Evolutionary conservation across 2,113 vertebrate genomes (phyloP).

Genomic region (Pterocles burchelli): DNA sequence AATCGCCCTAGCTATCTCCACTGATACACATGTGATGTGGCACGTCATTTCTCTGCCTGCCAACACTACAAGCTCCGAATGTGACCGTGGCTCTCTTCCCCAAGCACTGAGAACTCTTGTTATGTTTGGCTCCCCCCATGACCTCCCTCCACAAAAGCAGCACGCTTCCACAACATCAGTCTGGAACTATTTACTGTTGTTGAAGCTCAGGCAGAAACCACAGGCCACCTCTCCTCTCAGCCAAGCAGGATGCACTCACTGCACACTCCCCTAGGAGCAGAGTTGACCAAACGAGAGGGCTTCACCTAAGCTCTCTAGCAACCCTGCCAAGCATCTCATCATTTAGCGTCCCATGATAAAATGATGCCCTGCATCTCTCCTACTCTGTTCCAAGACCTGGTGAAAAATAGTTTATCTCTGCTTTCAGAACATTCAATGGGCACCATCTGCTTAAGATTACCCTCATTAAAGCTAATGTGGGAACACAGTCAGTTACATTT

Average conservation of each 20-base stretch:
- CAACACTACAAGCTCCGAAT: not conserved
- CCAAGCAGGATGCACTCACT: rapidly evolving
- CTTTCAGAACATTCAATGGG: not conserved
- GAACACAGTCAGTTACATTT: not conserved
- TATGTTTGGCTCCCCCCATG: conserved; percentile 30
- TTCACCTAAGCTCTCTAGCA: not conserved
- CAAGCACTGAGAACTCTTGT: conserved; percentile 3
- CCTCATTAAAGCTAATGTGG: not conserved
- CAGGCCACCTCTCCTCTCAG: conserved; percentile 7
- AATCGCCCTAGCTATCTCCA: not conserved
- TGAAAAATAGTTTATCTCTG: not conserved
- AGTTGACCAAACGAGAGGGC: not conserved
- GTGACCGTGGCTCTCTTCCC: conserved; percentile 22
- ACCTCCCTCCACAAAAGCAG: not conserved
- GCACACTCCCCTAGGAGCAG: not conserved
- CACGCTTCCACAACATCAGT: not conserved
- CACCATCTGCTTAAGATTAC: conserved; percentile 26
- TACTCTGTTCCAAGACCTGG: not conserved
- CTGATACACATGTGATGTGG: not conserved
- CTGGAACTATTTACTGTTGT: conserved; percentile 43
- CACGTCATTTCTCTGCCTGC: not conserved
- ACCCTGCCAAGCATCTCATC: not conserved
- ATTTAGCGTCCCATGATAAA: not conserved
- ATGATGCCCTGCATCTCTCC: not conserved
- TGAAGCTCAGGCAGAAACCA: not conserved